These are phyloP conservation scores for Rhyacichthys aspro DNA, from an alignment of 2,797 vertebrate species.

Conservation along the genomic window DNA sequence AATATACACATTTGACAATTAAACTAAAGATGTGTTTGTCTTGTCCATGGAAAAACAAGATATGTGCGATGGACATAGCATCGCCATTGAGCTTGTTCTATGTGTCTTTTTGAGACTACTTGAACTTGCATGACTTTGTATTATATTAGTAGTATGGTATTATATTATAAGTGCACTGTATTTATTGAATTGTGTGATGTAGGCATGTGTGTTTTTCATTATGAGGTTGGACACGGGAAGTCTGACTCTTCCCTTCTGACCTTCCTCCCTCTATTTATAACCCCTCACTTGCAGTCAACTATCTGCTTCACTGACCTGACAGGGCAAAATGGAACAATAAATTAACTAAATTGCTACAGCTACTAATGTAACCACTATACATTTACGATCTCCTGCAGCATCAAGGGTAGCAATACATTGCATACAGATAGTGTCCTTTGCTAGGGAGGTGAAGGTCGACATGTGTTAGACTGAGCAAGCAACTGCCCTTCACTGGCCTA, in stretches of 20 bases:
- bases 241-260: constrained; percentile 71
- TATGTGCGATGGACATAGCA: too few species aligned
- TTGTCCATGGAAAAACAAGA: background rate
- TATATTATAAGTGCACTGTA: constrained; percentile 10
- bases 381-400: background rate
- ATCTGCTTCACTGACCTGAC: constrained; percentile 16
- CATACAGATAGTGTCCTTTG: constrained; percentile 12
- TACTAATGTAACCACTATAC: background rate
- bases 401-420: background rate
- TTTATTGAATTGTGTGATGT: constrained; percentile 27
- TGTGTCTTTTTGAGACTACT: too few species aligned
- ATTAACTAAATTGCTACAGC: background rate
- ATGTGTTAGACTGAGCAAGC: constrained; percentile 9
- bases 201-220: constrained; percentile 46
- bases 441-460: constrained; percentile 28
- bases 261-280: constrained; percentile 72
- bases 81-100: too few species aligned
- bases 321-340: constrained; percentile 15
- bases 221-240: constrained; percentile 68
- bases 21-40: background rate
- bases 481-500: constrained; percentile 55
- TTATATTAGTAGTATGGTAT: too few species aligned
- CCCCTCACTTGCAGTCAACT: constrained; percentile 2
- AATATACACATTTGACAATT: background rate
- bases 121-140: background rate